A percentile compares a stretch with the other conserved stretches of the same genome.
phyloP scores from a whole-genome alignment of 2,113 vertebrate genomes.

The Daphoenositta chrysoptera region DNA sequence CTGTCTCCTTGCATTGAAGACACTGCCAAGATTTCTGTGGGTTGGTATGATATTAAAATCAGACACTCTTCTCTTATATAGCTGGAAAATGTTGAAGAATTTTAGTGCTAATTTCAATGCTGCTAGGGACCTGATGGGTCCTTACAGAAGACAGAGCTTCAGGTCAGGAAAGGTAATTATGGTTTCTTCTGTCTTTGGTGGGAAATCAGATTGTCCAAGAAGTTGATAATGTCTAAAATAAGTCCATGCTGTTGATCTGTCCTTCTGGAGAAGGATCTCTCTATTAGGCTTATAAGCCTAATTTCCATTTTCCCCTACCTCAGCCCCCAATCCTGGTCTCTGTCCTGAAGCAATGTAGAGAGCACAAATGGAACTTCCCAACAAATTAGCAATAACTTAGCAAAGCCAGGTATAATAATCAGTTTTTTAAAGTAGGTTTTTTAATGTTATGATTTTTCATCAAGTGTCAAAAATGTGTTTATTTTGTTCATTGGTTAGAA shows the following conservation, averaged over 20 bases:
- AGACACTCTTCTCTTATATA: not conserved
- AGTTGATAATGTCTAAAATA: not conserved
- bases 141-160: not conserved
- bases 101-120: not conserved
- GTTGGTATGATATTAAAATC: not conserved
- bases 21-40: not conserved
- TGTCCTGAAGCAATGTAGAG: not conserved
- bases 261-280: not conserved
- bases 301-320: not conserved
- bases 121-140: not conserved
- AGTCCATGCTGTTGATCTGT: not conserved
- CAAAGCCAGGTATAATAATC: not conserved
- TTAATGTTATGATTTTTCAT: not conserved
- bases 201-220: not conserved
- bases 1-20: not conserved
- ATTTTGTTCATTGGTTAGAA: not conserved
- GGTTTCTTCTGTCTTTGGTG: not conserved
- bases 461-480: not conserved
- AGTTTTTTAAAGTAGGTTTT: not conserved
- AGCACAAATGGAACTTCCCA: not conserved
- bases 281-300: not conserved
- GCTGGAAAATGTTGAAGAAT: not conserved
- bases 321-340: not conserved
- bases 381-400: not conserved
- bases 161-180: not conserved